Percentiles rank a stretch among this genome's conserved stretches.
phyloP scores from a whole-genome alignment of 2,797 vertebrate genomes.

The Chanos chanos region DNA sequence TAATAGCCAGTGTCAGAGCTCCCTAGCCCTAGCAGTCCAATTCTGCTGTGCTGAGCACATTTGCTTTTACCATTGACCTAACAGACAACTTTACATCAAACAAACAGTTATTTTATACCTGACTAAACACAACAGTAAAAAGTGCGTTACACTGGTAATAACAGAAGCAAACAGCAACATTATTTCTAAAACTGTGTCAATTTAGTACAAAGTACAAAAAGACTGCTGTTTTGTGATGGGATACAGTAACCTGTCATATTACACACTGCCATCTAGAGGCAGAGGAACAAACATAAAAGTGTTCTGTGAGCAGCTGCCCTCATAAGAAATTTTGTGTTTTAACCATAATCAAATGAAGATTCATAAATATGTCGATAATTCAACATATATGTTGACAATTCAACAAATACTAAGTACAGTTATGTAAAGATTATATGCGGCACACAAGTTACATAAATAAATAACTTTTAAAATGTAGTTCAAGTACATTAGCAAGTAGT shows the following conservation, averaged over 20 bases:
- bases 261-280: conserved; percentile 13
- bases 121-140: background rate
- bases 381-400: no score
- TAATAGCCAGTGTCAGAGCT: background rate
- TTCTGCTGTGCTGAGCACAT: background rate
- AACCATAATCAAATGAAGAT: background rate
- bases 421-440: no score
- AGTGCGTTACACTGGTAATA: background rate
- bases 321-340: background rate
- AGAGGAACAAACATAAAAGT: background rate
- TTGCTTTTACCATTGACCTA: background rate
- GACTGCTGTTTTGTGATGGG: background rate
- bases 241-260: background rate
- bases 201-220: background rate
- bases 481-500: no score
- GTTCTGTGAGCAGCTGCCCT: no score
- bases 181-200: background rate
- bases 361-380: no score
- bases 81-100: background rate
- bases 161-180: background rate
- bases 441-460: no score
- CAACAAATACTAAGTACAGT: no score
- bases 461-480: no score
- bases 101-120: background rate
- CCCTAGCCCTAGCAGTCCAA: background rate